Base-by-base conservation (phyloP, 2,888 invertebrate genomes). In the Noctuana brunneofusca region DNA sequence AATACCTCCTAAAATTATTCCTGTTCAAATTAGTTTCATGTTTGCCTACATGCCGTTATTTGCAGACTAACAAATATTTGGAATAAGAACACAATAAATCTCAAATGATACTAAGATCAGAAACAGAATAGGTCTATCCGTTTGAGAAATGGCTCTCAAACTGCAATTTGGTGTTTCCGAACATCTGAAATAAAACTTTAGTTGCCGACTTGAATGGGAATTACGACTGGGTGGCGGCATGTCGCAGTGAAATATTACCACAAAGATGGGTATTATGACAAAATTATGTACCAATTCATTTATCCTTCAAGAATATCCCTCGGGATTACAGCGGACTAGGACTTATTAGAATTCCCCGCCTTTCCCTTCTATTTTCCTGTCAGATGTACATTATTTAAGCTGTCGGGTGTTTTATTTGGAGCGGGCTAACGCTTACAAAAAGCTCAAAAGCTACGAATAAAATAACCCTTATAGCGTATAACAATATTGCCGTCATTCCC, bases 151-250 rank as follows among this genome's bases (percentile, higher is more conserved):
- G 62, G 50, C 62, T 62, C 30, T 56, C 55, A 56, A 62, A 62
- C 62, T 48, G 49, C 62, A 41, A 56, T 62, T 56, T 56, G 49
- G 38, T 56, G 38, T 56, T 56, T 43, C 46, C 62, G 41, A 62
- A 62, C 62, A 60, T 56, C 49, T 49, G 55, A 56, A 55, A 62
- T 62, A 62, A 54, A 56, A 62, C 55, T 55, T 30, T 50, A 56
- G 55, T 54, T 53, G 59, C 49, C 20, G 56, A 56, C 55, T 62
- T 56, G 49, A 62, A 56, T 41, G 55, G 53, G 55, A 56, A 49
- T 62, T 50, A 56, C 55, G 49, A 41, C 27, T 62, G 38, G n/a
- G 14, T 49, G 55, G 48, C 55, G 49, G 49, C 62, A 49, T 30
- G 55, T 56, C 62, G 55, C 20, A n/a, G 5, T 54, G 60, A 62